phyloP scores from a whole-genome alignment of 2,888 invertebrate genomes.

The Tribolium freemani region DNA sequence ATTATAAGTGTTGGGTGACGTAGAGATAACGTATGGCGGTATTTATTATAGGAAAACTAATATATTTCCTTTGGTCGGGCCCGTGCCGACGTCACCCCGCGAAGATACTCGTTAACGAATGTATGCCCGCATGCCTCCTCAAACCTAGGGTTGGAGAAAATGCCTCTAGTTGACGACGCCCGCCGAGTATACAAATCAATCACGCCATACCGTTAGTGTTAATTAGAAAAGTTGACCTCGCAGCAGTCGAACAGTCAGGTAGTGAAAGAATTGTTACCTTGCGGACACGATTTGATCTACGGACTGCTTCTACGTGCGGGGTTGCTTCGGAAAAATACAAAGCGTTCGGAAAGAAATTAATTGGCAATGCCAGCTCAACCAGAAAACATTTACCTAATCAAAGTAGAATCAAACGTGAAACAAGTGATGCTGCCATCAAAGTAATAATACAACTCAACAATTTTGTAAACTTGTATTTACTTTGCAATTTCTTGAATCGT shows the following conservation, averaged over 20 bases:
- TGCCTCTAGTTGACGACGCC: conserved; percentile 44
- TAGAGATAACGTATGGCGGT: conserved; percentile 47
- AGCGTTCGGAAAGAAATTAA: conserved; percentile 36
- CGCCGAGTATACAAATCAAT: conserved; percentile 64
- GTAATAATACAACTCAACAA: background rate
- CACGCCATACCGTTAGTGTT: conserved; percentile 65
- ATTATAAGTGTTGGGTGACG: conserved; percentile 46
- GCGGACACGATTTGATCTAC: conserved; percentile 33
- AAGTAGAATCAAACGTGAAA: background rate
- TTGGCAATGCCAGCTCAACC: conserved; percentile 18
- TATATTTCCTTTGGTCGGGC: conserved; percentile 46
- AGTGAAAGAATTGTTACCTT: conserved; percentile 39
- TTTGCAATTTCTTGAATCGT: background rate
- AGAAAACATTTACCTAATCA: background rate
- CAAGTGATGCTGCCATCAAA: background rate
- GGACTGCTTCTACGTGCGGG: conserved; percentile 27
- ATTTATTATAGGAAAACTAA: conserved; percentile 50
- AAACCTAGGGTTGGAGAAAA: conserved; percentile 16
- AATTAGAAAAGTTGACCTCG: conserved; percentile 66
- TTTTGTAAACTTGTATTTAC: background rate
- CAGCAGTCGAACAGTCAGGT: conserved; percentile 47
- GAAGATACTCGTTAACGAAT: conserved; percentile 33
- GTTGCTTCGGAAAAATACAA: conserved; percentile 39
- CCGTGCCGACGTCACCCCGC: conserved; percentile 41
- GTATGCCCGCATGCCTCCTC: conserved; percentile 30